phyloP scores from a whole-genome alignment of 1,140 invertebrate genomes.

The Drosophila biarmipes region DNA sequence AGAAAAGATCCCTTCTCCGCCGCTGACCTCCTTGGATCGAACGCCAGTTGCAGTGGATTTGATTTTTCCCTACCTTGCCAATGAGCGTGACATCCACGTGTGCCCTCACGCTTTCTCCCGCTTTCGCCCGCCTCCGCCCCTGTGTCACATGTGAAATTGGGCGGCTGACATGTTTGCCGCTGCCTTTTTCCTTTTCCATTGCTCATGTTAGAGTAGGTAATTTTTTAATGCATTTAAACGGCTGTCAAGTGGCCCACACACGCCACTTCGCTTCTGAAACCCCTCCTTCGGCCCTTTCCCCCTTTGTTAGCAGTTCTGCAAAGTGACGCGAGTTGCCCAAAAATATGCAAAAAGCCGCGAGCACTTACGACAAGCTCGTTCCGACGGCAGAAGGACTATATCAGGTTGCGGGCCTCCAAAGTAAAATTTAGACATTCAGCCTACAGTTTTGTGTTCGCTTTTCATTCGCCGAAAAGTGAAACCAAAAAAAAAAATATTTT shows the following conservation, averaged over 20 bases:
- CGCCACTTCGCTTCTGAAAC: slow-evolving; percentile 27
- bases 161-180: slow-evolving; percentile 53
- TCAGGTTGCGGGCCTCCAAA: slow-evolving; percentile 17
- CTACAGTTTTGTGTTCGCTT: slow-evolving; percentile 36
- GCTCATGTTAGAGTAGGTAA: slow-evolving; percentile 52
- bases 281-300: slow-evolving; percentile 5
- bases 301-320: slow-evolving; percentile 40
- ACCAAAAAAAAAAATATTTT: slow-evolving; percentile 28
- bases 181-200: slow-evolving; percentile 23
- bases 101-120: slow-evolving; percentile 6
- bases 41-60: slow-evolving; percentile 56
- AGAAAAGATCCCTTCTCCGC: not conserved
- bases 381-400: slow-evolving; percentile 13
- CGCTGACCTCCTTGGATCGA: slow-evolving; percentile 34
- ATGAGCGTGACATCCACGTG: slow-evolving; percentile 50
- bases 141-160: slow-evolving; percentile 71
- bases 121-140: slow-evolving; percentile 18
- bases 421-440: slow-evolving; percentile 63
- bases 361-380: slow-evolving; percentile 40
- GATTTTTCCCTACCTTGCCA: slow-evolving; percentile 55
- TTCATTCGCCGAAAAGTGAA: slow-evolving; percentile 39
- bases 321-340: slow-evolving; percentile 38
- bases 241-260: slow-evolving; percentile 73
- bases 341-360: slow-evolving; percentile 57
- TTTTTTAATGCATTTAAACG: slow-evolving; percentile 80